Percentiles rank a stretch among this genome's conserved stretches.
phyloP scores from a whole-genome alignment of 2,797 vertebrate genomes.

The Hemitrygon akajei region DNA sequence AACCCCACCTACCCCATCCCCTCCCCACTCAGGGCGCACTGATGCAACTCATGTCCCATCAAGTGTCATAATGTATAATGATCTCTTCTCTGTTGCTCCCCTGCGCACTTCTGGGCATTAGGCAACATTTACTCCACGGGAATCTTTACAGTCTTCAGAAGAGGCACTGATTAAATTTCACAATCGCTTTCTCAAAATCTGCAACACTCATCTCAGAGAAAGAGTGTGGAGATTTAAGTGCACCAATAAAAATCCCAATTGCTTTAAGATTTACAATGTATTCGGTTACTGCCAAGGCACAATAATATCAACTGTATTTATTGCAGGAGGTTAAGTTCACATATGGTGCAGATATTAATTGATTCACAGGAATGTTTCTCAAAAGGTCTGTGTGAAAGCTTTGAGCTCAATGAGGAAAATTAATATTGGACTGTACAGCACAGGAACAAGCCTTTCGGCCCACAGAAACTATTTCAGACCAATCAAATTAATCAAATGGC shows the following conservation, averaged over 20 bases:
- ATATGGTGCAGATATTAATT: constrained; percentile 19
- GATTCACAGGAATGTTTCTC: constrained; percentile 2
- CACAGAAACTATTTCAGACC: too few relatives aligned
- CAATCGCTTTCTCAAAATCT: not conserved
- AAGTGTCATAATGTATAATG: not conserved
- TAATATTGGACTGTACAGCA: too few relatives aligned
- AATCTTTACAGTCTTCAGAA: not conserved
- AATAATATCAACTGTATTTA: constrained; percentile 24
- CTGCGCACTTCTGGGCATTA: not conserved
- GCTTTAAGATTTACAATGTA: constrained; percentile 32
- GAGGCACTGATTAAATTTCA: constrained; percentile 11
- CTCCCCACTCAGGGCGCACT: too few relatives aligned
- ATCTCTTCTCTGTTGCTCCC: not conserved
- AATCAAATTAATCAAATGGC: too few relatives aligned
- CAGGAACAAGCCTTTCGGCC: too few relatives aligned
- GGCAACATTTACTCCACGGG: not conserved
- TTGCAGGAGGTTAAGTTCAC: not conserved
- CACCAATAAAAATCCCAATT: constrained; percentile 1
- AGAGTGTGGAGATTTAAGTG: constrained; percentile 3
- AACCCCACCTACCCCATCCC: not conserved
- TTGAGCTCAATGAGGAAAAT: not conserved
- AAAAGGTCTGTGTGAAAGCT: not conserved
- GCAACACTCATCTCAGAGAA: not conserved
- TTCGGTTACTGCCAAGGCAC: not conserved
- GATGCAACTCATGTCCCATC: not conserved